These are phyloP conservation scores for Amiota communis DNA, from an alignment of 2,888 invertebrate species.

Conservation along the genomic window DNA sequence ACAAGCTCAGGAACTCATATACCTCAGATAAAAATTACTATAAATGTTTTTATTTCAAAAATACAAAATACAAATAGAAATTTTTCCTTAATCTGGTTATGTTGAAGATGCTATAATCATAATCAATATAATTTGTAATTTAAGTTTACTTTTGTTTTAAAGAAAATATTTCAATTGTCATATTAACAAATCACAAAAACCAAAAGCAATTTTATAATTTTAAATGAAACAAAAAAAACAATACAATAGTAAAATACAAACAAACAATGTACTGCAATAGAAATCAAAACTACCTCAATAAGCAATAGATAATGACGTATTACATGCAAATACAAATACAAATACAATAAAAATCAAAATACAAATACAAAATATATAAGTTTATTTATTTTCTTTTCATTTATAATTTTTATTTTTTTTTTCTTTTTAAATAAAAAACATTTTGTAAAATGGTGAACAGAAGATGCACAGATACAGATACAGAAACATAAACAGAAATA, in stretches of 20 bases:
- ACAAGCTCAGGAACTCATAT: constrained; percentile 72
- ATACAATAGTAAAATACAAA: constrained; percentile 42
- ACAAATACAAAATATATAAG: constrained; percentile 33
- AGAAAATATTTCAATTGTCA: constrained; percentile 38
- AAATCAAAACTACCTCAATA: constrained; percentile 73
- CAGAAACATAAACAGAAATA: constrained; percentile 25
- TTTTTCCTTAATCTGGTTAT: not conserved
- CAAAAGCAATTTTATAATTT: constrained; percentile 44
- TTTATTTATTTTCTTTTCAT: constrained; percentile 29
- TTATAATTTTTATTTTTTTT: constrained; percentile 40
- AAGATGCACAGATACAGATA: constrained; percentile 35
- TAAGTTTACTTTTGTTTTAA: constrained; percentile 40
- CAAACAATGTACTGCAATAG: constrained; percentile 72
- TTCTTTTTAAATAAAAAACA: not conserved
- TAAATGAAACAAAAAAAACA: constrained; percentile 6
- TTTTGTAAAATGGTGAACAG: constrained; percentile 62
- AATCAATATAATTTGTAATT: constrained; percentile 50
- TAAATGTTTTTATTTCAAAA: constrained; percentile 25
- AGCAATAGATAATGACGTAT: constrained; percentile 61
- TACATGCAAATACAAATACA: constrained; percentile 29
- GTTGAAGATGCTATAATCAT: constrained; percentile 51
- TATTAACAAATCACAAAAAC: constrained; percentile 36
- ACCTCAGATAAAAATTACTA: constrained; percentile 62
- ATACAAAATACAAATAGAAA: constrained; percentile 15
- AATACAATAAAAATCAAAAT: constrained; percentile 34